Conservation (phyloP, 2,888 invertebrate genomes). For the Drosophila histrio region DNA sequence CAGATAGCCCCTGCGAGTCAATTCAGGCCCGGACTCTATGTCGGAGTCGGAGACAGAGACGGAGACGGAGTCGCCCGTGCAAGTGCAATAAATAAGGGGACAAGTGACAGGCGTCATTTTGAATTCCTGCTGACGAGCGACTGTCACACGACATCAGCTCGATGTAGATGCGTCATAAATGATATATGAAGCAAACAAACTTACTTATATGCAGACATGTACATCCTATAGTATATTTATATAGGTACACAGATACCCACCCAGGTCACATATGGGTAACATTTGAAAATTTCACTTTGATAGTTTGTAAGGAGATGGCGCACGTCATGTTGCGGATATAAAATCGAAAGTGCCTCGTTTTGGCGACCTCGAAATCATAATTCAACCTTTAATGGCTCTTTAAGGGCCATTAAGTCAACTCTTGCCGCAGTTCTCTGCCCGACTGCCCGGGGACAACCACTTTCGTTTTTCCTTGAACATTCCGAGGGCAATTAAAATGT, state of each 20-base stretch:
- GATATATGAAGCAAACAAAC: conserved; percentile 24
- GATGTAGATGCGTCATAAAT: conserved; percentile 48
- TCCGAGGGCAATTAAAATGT: conserved; percentile 66
- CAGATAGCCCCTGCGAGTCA: conserved; percentile 40
- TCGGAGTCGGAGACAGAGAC: too few relatives aligned
- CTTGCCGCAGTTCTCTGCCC: conserved; percentile 15
- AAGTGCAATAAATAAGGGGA: conserved; percentile 61
- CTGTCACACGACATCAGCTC: conserved; percentile 47
- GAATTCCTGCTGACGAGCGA: conserved; percentile 53
- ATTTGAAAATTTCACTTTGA: conserved; percentile 21
- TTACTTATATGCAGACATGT: neutral
- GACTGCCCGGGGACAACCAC: conserved; percentile 38
- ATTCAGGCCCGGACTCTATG: conserved; percentile 12
- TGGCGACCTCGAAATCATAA: conserved; percentile 72
- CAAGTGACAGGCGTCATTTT: conserved; percentile 71
- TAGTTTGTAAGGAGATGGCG: conserved; percentile 14
- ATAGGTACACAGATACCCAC: neutral
- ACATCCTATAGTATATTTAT: neutral
- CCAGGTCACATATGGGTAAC: conserved; percentile 18
- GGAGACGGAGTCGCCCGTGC: conserved; percentile 37
- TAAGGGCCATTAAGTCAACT: conserved; percentile 69
- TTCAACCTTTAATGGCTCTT: conserved; percentile 61
- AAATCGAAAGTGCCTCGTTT: conserved; percentile 22
- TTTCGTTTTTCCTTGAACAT: conserved; percentile 69
- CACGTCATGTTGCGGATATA: conserved; percentile 37